These are phyloP conservation scores for Eciton burchellii DNA, from an alignment of 1,140 invertebrate species.

Conservation along the genomic window DNA sequence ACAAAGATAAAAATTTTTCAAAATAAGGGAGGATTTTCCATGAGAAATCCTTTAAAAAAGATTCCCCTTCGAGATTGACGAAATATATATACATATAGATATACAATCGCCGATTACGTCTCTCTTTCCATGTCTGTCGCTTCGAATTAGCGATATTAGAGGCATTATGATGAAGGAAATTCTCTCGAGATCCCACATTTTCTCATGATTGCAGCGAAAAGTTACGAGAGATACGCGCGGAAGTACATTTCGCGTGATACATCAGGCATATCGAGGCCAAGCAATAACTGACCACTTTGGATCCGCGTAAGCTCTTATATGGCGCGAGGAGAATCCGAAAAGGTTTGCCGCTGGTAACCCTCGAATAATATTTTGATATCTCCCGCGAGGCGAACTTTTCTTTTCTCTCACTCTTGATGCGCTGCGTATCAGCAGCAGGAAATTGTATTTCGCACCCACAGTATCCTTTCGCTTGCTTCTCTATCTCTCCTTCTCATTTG, in stretches of 20 bases:
- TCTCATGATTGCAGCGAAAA: conserved; percentile 28
- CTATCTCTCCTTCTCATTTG: not conserved
- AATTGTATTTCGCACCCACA: conserved; percentile 83
- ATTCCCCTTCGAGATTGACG: not conserved
- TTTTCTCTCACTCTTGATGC: conserved; percentile 68
- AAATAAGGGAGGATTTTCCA: not conserved
- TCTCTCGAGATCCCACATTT: not conserved
- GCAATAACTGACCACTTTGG: conserved; percentile 62
- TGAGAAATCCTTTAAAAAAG: not conserved
- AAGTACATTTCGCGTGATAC: conserved; percentile 5
- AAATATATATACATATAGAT: too few species aligned
- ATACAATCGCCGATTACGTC: not conserved
- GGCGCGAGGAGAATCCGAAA: conserved; percentile 42
- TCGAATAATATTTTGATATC: conserved; percentile 84
- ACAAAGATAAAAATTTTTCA: not conserved
- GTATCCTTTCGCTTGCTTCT: conserved; percentile 30
- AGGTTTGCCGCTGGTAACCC: conserved; percentile 71
- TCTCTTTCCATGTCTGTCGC: not conserved
- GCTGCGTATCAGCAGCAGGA: conserved; percentile 79
- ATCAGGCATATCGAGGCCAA: conserved; percentile 56
- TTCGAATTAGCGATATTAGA: not conserved
- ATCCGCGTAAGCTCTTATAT: conserved; percentile 30
- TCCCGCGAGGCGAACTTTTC: conserved; percentile 64
- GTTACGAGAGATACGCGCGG: conserved; percentile 30
- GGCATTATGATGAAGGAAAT: not conserved